Base-by-base conservation (phyloP, 2,888 invertebrate species). In the Drosophila acutilabella region DNA sequence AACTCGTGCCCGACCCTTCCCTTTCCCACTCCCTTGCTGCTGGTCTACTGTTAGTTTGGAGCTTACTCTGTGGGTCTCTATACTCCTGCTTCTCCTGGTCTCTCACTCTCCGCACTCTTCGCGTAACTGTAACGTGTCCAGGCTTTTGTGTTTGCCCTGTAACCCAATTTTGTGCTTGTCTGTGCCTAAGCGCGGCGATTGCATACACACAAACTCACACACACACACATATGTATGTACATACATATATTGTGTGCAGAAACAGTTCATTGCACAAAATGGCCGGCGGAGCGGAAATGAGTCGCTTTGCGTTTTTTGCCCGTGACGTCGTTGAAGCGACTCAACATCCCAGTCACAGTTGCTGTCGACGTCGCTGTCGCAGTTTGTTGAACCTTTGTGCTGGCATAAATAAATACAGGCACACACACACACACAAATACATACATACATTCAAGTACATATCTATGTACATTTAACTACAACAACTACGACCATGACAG, bases 301-400 rank as follows among this genome's bases (percentile, higher is more conserved):
- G 74, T 61, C 71, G 74, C 71, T 72, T 74, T 72, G 58, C 68
- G 67, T 62, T 71, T 67, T 67, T 67, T 61, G 70, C 51, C 57
- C 36, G 51, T 77, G 77, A 76, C 76, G 76, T 73, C 65, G 77
- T 42, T 42, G 54, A 54, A 58, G 51, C 64, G 68, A 53, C 41
- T 64, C 53, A 52, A 56, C 38, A 47, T 54, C 38, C 45, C 45
- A 14, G 47, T 40, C 66, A 53, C 2, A 20, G 60, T 20, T 26
- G 64, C 59, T 13, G 65, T 52, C 60, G 71, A 54, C 8, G 59
- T 53, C 59, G 68, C 52, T 57, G 76, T 67, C 71, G 74, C 68
- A 85, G 81, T 82, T 82, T 85, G 82, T 82, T 82, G 81, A 82
- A 85, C 81, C 80, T 85, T 75, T 75, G 62, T 74, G 60, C 65